Percentiles rank a stretch among this genome's conserved stretches.
Conservation (phyloP, 2,113 vertebrate genomes). For the Semicossyphus pulcher region DNA sequence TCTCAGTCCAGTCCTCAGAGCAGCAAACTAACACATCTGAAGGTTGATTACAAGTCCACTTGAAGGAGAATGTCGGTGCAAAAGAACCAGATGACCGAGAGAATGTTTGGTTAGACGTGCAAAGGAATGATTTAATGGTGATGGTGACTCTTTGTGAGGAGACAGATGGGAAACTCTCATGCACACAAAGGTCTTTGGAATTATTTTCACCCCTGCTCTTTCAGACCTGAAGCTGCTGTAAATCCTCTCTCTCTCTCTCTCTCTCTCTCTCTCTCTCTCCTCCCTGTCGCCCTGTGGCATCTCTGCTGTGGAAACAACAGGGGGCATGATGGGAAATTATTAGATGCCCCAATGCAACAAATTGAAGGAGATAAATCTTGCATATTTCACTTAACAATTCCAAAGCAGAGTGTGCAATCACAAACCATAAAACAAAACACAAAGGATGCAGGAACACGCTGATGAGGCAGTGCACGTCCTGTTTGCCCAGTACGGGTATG, state of each 20-base stretch:
- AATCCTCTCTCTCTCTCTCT: constrained; percentile 21
- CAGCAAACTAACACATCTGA: constrained; percentile 30
- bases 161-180: constrained; percentile 63
- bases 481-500: not conserved
- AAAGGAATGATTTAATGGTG: constrained; percentile 48
- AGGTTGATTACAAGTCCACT: constrained; percentile 10
- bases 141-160: constrained; percentile 36
- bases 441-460: not conserved
- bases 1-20: constrained; percentile 26
- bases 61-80: constrained; percentile 21
- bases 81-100: constrained; percentile 24
- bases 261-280: constrained; percentile 9
- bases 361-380: constrained; percentile 14
- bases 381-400: constrained; percentile 4
- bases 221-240: constrained; percentile 46
- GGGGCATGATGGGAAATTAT: constrained; percentile 21
- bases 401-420: too few species aligned
- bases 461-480: constrained; percentile 10
- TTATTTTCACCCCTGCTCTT: constrained; percentile 63
- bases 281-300: constrained; percentile 1
- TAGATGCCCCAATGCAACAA: constrained; percentile 21
- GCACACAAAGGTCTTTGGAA: constrained; percentile 59
- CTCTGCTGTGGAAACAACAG: constrained; percentile 31
- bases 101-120: constrained; percentile 26
- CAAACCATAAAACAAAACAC: not conserved